Evolutionary conservation across 2,797 vertebrate genomes (phyloP).

Genomic region (Macropodus opercularis): DNA sequence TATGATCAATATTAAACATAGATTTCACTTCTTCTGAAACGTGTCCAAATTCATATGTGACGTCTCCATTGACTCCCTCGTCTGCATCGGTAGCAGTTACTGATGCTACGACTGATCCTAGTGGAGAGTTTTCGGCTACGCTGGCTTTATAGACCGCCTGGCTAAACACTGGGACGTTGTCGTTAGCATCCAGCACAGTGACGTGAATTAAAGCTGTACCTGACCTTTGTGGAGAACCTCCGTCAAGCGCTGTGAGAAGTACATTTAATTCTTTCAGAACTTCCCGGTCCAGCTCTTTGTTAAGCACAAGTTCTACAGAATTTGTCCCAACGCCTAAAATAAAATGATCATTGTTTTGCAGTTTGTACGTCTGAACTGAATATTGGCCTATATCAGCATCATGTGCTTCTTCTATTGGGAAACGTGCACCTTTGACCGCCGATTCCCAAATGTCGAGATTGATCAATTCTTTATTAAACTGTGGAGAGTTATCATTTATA

Average conservation of each 20-base stretch:
- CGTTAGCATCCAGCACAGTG: constrained; percentile 77
- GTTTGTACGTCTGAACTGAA: constrained; percentile 61
- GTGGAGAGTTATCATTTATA: constrained; percentile 83
- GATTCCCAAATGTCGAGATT: constrained; percentile 71
- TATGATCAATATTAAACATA: constrained; percentile 36
- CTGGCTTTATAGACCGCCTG: constrained; percentile 72
- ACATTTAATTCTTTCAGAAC: constrained; percentile 22
- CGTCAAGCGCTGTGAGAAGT: constrained; percentile 56
- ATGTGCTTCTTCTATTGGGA: constrained; percentile 57
- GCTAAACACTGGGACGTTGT: constrained; percentile 78
- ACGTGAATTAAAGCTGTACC: constrained; percentile 57
- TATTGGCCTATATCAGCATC: constrained; percentile 68
- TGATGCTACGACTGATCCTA: constrained; percentile 30
- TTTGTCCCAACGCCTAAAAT: constrained; percentile 19
- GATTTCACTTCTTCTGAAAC: constrained; percentile 1
- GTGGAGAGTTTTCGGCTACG: constrained; percentile 72
- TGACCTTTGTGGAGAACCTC: constrained; percentile 60
- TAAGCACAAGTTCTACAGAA: constrained; percentile 31
- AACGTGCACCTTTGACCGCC: constrained; percentile 47
- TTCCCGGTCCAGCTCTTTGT: constrained; percentile 51
- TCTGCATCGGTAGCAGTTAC: constrained; percentile 74
- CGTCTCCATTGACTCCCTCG: constrained; percentile 71
- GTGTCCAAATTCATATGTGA: constrained; percentile 67
- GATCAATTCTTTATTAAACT: constrained; percentile 71
- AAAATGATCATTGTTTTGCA: constrained; percentile 49